phyloP scores from a whole-genome alignment of 1,140 invertebrate species.

The Hycleus cichorii region DNA sequence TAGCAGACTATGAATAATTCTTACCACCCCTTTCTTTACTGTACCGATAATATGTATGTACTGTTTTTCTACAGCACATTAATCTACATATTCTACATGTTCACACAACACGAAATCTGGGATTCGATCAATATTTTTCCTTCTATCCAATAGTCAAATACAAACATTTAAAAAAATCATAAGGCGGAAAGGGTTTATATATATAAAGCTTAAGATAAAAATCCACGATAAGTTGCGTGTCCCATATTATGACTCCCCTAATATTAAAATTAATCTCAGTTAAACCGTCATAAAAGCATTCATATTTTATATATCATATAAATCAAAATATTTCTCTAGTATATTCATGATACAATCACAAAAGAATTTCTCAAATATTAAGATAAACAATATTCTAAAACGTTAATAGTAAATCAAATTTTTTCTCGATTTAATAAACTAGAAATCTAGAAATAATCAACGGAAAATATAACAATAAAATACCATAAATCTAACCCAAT shows the following conservation, averaged over 20 bases:
- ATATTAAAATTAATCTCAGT: constrained; percentile 6
- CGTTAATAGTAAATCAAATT: too few species aligned
- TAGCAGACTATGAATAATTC: constrained; percentile 6
- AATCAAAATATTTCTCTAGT: constrained; percentile 5
- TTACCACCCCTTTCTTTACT: not conserved
- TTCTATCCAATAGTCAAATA: constrained; percentile 3
- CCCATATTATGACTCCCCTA: not conserved
- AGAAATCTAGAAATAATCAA: too few species aligned
- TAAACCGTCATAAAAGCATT: constrained; percentile 4
- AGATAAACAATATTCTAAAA: too few species aligned
- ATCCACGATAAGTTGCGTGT: constrained; percentile 12
- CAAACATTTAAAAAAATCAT: too few species aligned
- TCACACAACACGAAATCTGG: constrained; percentile 8
- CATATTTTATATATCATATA: constrained; percentile 8
- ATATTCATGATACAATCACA: not conserved
- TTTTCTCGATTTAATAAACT: too few species aligned
- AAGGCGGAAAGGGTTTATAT: not conserved
- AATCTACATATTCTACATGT: constrained; percentile 7
- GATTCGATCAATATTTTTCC: constrained; percentile 3
- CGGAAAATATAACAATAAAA: too few species aligned
- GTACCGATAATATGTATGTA: constrained; percentile 3
- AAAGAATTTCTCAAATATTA: too few species aligned
- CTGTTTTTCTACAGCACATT: not conserved
- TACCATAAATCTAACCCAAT: too few species aligned
- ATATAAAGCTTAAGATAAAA: constrained; percentile 1